Evolutionary conservation across 1,140 invertebrate species (phyloP).

Genomic region (Drosophila pseudoananassae): DNA sequence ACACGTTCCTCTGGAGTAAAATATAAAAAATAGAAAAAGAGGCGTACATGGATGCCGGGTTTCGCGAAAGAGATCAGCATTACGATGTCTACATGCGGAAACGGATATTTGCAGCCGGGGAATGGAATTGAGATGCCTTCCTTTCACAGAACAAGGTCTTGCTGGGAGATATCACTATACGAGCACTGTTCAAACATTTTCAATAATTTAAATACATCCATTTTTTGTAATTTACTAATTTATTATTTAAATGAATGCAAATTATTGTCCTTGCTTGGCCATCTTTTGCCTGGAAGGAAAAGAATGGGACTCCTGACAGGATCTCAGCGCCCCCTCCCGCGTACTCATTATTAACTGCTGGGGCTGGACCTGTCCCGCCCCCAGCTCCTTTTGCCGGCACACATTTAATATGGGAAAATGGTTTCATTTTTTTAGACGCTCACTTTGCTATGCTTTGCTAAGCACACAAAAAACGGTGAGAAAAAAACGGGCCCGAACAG

Average conservation of each 20-base stretch:
- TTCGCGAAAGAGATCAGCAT: neutral
- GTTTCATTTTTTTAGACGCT: conserved; percentile 76
- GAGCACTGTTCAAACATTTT: too few relatives aligned
- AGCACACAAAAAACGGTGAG: conserved; percentile 46
- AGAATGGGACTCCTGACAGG: neutral
- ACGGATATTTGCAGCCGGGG: neutral
- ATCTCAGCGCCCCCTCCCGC: neutral
- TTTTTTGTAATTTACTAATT: too few relatives aligned
- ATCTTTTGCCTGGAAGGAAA: neutral
- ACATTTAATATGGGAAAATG: conserved; percentile 81
- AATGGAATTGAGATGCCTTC: too few relatives aligned
- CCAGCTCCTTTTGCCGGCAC: conserved; percentile 51
- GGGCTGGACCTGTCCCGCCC: neutral
- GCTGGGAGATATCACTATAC: too few relatives aligned
- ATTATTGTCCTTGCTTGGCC: too few relatives aligned
- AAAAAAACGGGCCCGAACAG: conserved; percentile 26
- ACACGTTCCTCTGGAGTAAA: conserved; percentile 42
- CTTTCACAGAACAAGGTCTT: too few relatives aligned
- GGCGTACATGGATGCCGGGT: conserved; percentile 20
- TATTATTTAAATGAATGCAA: too few relatives aligned
- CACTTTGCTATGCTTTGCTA: conserved; percentile 57
- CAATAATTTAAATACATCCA: too few relatives aligned
- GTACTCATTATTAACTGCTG: conserved; percentile 60
- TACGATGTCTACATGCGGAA: neutral
- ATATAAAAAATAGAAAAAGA: neutral